These are phyloP conservation scores for Lasius platythorax DNA, from an alignment of 2,888 invertebrate species.

Conservation along the genomic window DNA sequence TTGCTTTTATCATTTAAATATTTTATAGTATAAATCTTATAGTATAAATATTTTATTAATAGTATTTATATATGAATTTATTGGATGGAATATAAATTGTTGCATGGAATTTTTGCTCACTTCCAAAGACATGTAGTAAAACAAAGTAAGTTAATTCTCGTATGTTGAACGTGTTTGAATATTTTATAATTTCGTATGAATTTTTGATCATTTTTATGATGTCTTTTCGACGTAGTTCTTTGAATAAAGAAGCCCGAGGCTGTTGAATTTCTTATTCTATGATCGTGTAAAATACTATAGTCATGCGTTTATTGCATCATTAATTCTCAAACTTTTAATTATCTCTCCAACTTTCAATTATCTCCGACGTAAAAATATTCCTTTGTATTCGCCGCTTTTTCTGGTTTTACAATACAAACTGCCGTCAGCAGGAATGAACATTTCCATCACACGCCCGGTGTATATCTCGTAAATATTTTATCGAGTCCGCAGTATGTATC, in stretches of 20 bases:
- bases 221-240: background rate
- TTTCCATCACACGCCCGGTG: background rate
- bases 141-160: too few relatives aligned
- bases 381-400: too few relatives aligned
- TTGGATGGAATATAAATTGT: background rate
- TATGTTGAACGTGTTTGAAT: background rate
- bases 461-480: conserved; percentile 17
- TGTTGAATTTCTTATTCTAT: background rate
- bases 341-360: background rate
- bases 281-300: background rate
- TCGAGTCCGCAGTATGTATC: background rate
- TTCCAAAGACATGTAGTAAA: background rate
- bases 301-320: background rate
- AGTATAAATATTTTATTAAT: too few relatives aligned
- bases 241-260: background rate
- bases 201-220: background rate
- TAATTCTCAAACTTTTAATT: too few relatives aligned
- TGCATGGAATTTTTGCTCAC: background rate
- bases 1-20: background rate
- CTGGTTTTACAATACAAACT: background rate
- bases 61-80: background rate
- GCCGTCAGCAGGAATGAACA: background rate
- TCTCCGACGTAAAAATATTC: background rate
- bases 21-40: background rate
- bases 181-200: background rate